phyloP scores from a whole-genome alignment of 2,113 vertebrate species.

The Scartelaos histophorus region DNA sequence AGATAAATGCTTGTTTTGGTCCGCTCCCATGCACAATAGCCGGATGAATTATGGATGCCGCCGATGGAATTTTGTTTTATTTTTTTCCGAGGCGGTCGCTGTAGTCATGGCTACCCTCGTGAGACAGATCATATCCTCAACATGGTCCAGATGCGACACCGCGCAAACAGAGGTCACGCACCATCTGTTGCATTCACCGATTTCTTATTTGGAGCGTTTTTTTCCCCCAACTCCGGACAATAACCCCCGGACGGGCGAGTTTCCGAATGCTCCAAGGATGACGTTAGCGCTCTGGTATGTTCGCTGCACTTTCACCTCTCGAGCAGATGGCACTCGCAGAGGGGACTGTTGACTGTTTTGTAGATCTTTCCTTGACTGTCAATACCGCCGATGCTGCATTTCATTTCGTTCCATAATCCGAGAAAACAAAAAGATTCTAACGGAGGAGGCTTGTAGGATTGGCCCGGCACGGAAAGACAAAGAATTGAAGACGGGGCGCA shows the following conservation, averaged over 20 bases:
- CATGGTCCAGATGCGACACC: conserved; percentile 1
- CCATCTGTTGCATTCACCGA: neutral
- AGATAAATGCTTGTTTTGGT: conserved; percentile 15
- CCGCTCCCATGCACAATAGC: neutral
- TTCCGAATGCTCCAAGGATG: neutral
- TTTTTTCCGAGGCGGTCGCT: neutral
- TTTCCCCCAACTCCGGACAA: neutral
- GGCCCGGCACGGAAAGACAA: neutral
- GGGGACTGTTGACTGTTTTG: conserved; percentile 1
- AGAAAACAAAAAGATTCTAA: neutral
- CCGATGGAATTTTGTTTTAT: neutral
- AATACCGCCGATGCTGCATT: neutral
- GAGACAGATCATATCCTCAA: conserved; percentile 9
- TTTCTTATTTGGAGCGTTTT: neutral
- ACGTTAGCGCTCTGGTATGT: neutral
- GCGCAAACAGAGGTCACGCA: conserved; percentile 7
- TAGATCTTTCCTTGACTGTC: conserved; percentile 9
- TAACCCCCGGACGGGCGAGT: neutral
- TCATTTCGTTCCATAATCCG: conserved; percentile 9
- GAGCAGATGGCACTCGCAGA: conserved; percentile 5
- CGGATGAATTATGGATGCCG: conserved; percentile 7
- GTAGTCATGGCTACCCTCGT: neutral
- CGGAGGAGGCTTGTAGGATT: neutral
- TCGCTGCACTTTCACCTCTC: neutral
- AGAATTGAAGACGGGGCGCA: neutral